phyloP scores from a whole-genome alignment of 2,797 vertebrate genomes.

The Trematomus bernacchii region DNA sequence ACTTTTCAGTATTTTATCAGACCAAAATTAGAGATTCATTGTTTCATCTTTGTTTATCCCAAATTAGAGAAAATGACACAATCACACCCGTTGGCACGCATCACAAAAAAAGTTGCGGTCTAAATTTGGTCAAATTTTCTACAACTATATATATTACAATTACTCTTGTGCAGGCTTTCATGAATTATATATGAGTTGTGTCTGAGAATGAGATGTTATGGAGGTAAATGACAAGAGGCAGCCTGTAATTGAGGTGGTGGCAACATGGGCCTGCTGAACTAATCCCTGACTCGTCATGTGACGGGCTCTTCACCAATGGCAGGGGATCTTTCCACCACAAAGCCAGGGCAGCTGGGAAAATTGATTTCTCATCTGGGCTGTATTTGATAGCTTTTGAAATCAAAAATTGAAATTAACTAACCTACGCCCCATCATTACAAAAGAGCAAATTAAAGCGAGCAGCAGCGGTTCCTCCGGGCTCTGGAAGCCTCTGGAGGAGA shows the following conservation, averaged over 20 bases:
- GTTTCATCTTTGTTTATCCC: conserved; percentile 66
- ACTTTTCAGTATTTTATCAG: conserved; percentile 3
- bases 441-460: conserved; percentile 99
- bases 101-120: conserved; percentile 90
- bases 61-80: conserved; percentile 89
- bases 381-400: conserved; percentile 99
- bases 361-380: conserved; percentile 99
- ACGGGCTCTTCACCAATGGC: conserved; percentile 89
- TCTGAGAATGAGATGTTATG: conserved; percentile 99
- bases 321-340: conserved; percentile 87
- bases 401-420: conserved; percentile 99
- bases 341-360: conserved; percentile 99
- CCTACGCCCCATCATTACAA: conserved; percentile 97
- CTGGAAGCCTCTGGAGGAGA: conserved; percentile 91
- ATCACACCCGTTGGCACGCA: conserved; percentile 86
- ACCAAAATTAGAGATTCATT: conserved; percentile 34
- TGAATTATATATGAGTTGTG: conserved; percentile 99
- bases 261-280: conserved; percentile 97
- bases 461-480: conserved; percentile 90
- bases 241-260: conserved; percentile 99
- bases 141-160: conserved; percentile 99
- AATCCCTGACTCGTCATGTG: conserved; percentile 96
- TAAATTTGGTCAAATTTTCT: conserved; percentile 93
- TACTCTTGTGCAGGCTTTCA: conserved; percentile 96
- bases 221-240: conserved; percentile 99